Evolutionary conservation across 2,888 invertebrate species (phyloP).

Genomic region (Iselma pallidipennis): DNA sequence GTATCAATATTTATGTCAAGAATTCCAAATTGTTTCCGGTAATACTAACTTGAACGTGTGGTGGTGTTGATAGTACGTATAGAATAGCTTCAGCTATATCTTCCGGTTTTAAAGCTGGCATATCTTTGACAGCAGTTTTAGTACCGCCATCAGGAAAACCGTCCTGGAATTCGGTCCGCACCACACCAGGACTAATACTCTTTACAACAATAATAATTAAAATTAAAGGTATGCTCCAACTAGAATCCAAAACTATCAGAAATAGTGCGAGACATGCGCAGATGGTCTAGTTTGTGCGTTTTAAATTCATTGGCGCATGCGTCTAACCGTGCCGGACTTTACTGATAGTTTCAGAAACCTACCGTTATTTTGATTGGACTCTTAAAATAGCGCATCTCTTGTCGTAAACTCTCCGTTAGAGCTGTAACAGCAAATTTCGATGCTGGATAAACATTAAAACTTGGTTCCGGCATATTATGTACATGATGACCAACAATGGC

Average conservation of each 20-base stretch:
- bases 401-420: constrained; percentile 35
- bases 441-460: constrained; percentile 37
- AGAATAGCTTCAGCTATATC: constrained; percentile 34
- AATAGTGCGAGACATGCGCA: too few species aligned
- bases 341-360: constrained; percentile 4
- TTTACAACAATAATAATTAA: background rate
- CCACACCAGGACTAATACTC: constrained; percentile 19
- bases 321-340: background rate
- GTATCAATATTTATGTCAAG: too few species aligned
- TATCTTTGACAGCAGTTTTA: constrained; percentile 9
- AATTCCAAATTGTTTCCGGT: too few species aligned
- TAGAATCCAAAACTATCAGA: too few species aligned
- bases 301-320: too few species aligned
- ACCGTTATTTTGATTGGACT: constrained; percentile 40
- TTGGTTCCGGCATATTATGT: constrained; percentile 25
- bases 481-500: constrained; percentile 34
- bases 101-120: constrained; percentile 27
- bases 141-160: background rate
- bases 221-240: background rate
- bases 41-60: too few species aligned
- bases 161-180: background rate
- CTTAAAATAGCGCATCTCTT: constrained; percentile 28
- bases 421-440: constrained; percentile 40
- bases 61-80: too few species aligned
- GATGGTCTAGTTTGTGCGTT: too few species aligned